Conservation (phyloP, 2,113 vertebrate genomes). For the Saccopteryx bilineata region DNA sequence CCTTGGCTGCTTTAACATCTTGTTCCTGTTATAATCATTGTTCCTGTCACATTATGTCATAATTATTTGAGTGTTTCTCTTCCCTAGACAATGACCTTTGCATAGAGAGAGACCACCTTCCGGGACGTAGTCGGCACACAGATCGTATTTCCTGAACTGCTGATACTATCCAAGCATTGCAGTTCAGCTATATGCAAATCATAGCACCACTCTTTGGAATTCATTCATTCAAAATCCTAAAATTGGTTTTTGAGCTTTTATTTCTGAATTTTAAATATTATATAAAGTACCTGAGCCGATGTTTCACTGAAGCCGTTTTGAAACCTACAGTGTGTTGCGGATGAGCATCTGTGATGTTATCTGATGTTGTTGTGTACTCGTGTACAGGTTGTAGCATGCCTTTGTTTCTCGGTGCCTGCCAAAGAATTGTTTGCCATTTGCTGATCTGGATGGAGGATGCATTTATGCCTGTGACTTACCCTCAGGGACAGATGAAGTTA, state of each 20-base stretch:
- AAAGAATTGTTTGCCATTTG: background rate
- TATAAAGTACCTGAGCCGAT: background rate
- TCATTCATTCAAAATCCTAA: background rate
- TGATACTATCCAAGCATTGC: background rate
- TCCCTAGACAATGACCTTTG: background rate
- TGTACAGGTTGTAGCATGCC: background rate
- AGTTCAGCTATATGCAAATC: background rate
- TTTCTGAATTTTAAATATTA: constrained; percentile 23
- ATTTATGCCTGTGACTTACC: background rate
- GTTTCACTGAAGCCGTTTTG: background rate
- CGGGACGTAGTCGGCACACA: background rate
- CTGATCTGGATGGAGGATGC: background rate
- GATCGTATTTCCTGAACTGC: background rate
- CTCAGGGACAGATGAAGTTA: background rate
- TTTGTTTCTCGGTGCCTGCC: background rate
- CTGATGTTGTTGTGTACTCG: background rate
- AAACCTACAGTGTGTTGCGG: background rate
- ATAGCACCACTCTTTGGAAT: background rate
- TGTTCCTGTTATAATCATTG: background rate
- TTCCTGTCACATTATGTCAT: background rate
- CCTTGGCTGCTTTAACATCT: background rate
- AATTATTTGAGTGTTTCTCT: background rate
- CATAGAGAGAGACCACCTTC: background rate
- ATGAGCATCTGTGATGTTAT: background rate
- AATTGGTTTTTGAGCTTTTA: background rate